Base-by-base conservation (phyloP, 1,140 invertebrate species). In the Sesamia nonagrioides region DNA sequence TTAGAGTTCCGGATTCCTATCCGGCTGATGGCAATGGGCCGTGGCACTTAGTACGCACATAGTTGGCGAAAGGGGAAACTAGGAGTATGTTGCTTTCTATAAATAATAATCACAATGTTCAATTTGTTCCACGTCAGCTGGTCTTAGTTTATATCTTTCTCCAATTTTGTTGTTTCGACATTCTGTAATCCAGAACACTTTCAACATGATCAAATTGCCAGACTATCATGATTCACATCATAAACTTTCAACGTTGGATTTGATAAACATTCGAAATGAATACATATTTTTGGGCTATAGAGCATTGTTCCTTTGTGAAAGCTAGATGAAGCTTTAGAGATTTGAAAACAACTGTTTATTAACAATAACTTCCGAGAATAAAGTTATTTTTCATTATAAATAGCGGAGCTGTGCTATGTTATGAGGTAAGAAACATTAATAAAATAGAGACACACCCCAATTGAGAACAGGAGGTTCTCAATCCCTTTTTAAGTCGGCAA, bases 211-310 rank as follows among this genome's bases (percentile, higher is more conserved):
- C 54, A 21, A 1, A 50, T 45, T 50, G n/a, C 9, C 18, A 54
- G 42, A 9, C 17, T 21, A 13, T 21, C 54, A 58, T 63, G 40
- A 40, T 63, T 18, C 60, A 17, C 8, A 40, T 18, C 54, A 6
- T 17, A 37, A 40, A 40, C 60, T 40, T n/a, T 61, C 58, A 37
- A 11, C 15, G 60, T 40, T 18, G 2, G 7, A 40, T 40, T 40
- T 63, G 18, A 58, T 58, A 58, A 58, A 58, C 54, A 27, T 58
- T 33, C 13, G 35, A 63, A 63, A 4, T 37, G 58, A 13, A 60
- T 58, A 58, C 33, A 40, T 37, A 63, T 63, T 40, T 63, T 63
- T 63, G n/a, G 8, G 40, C 15, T n/a, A 37, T n/a, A 63, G 13
- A 17, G 60, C 60, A 40, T 61, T 61, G 58, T 61, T 61, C 8